A percentile compares a stretch with the other conserved stretches of the same genome.
Conservation (phyloP, 2,113 vertebrate species). For the Melospiza melodia region DNA sequence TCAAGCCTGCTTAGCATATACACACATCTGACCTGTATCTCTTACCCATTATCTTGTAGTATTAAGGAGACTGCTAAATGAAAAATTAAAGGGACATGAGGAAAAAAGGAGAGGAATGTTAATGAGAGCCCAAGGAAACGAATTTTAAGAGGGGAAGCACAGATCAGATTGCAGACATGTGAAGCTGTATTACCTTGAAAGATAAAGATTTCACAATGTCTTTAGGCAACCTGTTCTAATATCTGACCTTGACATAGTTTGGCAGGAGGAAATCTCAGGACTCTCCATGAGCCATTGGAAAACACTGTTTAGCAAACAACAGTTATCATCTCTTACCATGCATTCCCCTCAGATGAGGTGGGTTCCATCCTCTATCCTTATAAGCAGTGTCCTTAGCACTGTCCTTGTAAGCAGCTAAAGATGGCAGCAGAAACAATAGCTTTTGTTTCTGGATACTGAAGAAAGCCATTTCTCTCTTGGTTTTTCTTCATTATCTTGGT, state of each 20-base stretch:
- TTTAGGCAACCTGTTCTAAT: not conserved
- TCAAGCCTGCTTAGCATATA: not conserved
- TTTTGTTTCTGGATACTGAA: not conserved
- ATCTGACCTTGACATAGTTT: not conserved
- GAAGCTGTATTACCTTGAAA: not conserved
- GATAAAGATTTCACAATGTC: not conserved
- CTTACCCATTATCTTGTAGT: not conserved
- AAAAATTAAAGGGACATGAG: not conserved
- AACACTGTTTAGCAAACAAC: not conserved
- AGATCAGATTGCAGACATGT: not conserved
- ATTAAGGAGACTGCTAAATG: rapidly evolving
- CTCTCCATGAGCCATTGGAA: not conserved
- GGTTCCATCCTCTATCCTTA: not conserved
- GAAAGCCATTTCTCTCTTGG: not conserved
- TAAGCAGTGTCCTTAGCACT: no score
- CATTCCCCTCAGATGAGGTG: not conserved
- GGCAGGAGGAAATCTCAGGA: not conserved
- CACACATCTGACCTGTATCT: not conserved
- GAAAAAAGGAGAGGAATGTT: not conserved
- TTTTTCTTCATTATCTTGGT: not conserved
- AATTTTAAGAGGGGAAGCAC: not conserved
- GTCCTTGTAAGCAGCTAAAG: not conserved
- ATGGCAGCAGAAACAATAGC: not conserved
- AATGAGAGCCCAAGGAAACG: not conserved
- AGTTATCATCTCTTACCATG: not conserved